phyloP scores from a whole-genome alignment of 2,113 vertebrate genomes.

The Lagenorhynchus albirostris region DNA sequence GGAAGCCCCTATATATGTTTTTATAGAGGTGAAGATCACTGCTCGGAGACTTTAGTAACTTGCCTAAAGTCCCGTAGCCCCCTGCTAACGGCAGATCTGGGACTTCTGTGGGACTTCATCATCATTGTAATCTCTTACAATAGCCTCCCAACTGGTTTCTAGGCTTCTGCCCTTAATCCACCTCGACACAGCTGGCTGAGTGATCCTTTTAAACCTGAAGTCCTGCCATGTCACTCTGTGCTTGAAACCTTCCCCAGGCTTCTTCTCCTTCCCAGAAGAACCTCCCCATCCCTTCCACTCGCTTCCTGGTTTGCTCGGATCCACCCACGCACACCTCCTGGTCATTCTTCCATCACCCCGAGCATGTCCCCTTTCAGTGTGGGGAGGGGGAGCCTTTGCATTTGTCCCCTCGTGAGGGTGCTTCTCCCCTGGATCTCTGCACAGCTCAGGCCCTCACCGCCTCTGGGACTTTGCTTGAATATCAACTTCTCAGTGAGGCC shows the following conservation, averaged over 20 bases:
- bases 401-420: background rate
- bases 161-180: background rate
- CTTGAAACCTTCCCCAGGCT: background rate
- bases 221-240: background rate
- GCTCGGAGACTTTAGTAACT: background rate
- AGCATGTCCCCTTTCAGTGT: rapidly evolving
- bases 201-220: background rate
- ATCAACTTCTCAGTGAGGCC: background rate
- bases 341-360: background rate
- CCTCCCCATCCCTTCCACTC: background rate
- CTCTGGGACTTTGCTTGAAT: background rate
- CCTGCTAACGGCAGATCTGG: background rate
- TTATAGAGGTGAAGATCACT: background rate
- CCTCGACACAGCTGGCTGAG: too few species aligned
- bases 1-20: background rate
- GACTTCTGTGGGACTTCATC: background rate
- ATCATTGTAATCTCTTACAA: background rate
- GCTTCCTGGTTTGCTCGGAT: background rate
- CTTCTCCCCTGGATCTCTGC: background rate
- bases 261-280: background rate
- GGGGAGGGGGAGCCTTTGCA: background rate
- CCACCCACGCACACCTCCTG: background rate
- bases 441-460: background rate
- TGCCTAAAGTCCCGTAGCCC: background rate
- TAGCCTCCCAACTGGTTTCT: background rate